These are phyloP conservation scores for Eupithecia subumbrata DNA, from an alignment of 2,888 invertebrate genomes.

Conservation along the genomic window DNA sequence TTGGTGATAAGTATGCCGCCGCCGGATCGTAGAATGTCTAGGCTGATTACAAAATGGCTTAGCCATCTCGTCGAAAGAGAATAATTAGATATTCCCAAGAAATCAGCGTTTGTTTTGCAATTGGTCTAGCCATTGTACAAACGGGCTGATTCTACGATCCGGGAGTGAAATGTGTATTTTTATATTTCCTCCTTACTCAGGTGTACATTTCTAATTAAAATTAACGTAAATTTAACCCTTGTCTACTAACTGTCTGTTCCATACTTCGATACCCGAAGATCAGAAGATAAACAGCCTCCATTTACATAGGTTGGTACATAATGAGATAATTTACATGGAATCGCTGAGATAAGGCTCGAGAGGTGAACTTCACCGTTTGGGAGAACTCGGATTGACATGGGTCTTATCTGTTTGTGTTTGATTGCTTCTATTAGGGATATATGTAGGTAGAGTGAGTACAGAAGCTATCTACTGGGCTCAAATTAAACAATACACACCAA, in stretches of 20 bases:
- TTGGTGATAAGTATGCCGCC: background rate
- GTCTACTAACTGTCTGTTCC: background rate
- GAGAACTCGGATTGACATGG: background rate
- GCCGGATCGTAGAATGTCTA: no score
- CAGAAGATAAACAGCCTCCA: background rate
- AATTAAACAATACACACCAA: background rate
- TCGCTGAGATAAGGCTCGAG: background rate
- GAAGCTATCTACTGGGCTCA: background rate
- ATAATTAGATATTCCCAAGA: no score
- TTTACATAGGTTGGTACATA: conserved; percentile 8
- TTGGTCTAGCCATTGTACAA: no score
- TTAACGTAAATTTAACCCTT: conserved; percentile 4
- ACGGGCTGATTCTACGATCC: no score
- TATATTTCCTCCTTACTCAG: background rate
- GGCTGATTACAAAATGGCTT: no score
- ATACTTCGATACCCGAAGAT: conserved; percentile 7
- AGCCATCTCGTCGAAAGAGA: no score
- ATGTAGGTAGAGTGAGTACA: background rate
- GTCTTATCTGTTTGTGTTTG: conserved; percentile 8
- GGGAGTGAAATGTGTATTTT: background rate
- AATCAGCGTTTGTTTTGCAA: no score
- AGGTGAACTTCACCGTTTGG: conserved; percentile 8
- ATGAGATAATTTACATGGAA: conserved; percentile 5
- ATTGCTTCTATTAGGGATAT: conserved; percentile 4
- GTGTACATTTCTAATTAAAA: background rate